Evolutionary conservation across 2,113 vertebrate species (phyloP).

Genomic region (Piaya cayana): DNA sequence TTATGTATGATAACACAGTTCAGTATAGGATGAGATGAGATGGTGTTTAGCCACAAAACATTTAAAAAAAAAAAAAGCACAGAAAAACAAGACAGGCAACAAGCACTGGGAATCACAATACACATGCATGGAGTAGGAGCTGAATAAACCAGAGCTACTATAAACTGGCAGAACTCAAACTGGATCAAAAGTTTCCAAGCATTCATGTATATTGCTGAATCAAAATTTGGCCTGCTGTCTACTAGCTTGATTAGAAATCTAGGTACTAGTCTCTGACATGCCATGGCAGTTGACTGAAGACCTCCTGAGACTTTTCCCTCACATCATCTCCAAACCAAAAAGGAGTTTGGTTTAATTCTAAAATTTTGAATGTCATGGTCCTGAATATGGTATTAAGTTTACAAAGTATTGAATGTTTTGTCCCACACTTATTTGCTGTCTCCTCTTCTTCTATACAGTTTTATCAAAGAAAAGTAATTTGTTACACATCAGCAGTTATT

Average conservation of each 20-base stretch:
- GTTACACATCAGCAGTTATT: slow-evolving; percentile 50
- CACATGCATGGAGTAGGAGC: not conserved
- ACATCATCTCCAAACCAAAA: not conserved
- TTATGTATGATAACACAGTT: not conserved
- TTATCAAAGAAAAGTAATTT: slow-evolving; percentile 67
- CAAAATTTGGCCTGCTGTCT: not conserved
- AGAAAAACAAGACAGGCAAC: not conserved
- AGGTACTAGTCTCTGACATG: not conserved
- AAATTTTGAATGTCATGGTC: not conserved
- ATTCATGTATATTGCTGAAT: not conserved
- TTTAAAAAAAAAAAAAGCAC: too few relatives aligned
- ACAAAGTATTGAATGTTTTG: not conserved
- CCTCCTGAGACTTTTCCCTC: rapidly evolving
- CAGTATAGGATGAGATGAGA: too few relatives aligned
- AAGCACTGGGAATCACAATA: not conserved
- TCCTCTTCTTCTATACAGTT: slow-evolving; percentile 35
- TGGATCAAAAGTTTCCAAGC: not conserved
- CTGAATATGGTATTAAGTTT: not conserved
- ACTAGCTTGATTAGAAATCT: not conserved
- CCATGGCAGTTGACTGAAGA: not conserved
- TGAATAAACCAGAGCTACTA: not conserved
- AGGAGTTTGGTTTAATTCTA: not conserved
- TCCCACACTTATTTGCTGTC: slow-evolving; percentile 39
- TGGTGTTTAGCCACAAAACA: too few relatives aligned
- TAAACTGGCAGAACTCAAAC: not conserved